Conservation (phyloP, 2,113 vertebrate species). For the Oenanthe oenanthe region DNA sequence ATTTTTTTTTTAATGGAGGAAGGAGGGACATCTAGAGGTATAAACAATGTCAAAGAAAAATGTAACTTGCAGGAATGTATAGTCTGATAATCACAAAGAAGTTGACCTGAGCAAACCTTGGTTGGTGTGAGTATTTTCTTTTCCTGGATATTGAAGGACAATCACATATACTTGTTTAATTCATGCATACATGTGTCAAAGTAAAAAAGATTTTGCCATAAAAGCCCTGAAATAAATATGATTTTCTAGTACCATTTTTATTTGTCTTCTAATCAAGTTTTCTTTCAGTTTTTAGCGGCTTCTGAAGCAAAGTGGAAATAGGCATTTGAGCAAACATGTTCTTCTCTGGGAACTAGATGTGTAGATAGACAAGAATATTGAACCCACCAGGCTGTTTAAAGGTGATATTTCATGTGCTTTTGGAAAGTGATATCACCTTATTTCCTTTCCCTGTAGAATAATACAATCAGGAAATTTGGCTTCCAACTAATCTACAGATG, state of each 20-base stretch:
- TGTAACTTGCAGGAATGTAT: background rate
- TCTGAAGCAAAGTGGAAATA: background rate
- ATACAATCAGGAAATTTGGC: background rate
- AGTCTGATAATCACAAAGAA: background rate
- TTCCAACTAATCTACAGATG: background rate
- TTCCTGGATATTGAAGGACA: background rate
- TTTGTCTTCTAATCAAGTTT: background rate
- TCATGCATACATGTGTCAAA: background rate
- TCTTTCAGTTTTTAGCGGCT: background rate
- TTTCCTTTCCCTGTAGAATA: background rate
- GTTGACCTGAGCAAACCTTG: background rate
- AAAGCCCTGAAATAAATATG: background rate
- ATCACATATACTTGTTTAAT: background rate
- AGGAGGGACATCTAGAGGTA: background rate
- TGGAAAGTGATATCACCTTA: background rate
- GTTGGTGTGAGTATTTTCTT: background rate
- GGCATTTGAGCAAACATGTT: accelerated
- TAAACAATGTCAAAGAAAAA: background rate
- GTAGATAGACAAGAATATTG: background rate
- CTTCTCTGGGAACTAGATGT: background rate
- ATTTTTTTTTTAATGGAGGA: background rate
- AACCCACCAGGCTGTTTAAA: background rate
- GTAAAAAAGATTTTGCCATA: background rate
- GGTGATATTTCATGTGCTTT: background rate
- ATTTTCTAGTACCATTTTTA: background rate